A percentile compares a stretch with the other conserved stretches of the same genome.
Evolutionary conservation across 2,113 vertebrate species (phyloP).

Genomic region (Atrichornis clamosus): DNA sequence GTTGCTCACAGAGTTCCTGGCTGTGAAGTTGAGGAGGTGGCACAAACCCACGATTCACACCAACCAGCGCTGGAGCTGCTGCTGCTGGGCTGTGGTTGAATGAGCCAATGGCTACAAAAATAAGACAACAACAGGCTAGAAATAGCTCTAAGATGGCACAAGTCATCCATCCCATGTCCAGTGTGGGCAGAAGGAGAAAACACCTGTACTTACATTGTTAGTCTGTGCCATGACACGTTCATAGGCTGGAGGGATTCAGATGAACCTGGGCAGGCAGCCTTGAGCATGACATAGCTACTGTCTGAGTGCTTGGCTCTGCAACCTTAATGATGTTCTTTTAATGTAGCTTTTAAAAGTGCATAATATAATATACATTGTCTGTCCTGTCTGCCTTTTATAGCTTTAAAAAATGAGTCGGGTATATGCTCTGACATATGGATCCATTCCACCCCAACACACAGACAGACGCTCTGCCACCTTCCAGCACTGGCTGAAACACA

Average conservation of each 20-base stretch:
- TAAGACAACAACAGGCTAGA: neutral
- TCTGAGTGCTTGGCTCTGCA: slow-evolving; percentile 46
- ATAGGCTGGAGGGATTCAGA: neutral
- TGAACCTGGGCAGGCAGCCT: neutral
- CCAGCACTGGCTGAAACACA: neutral
- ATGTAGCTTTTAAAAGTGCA: slow-evolving; percentile 43
- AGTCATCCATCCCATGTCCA: neutral
- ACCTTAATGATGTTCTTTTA: slow-evolving; percentile 57
- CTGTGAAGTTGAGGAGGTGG: neutral
- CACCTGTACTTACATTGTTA: neutral
- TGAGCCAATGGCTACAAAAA: neutral
- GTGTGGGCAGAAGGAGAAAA: neutral
- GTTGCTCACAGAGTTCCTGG: neutral
- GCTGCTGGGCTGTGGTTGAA: neutral
- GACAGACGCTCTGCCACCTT: neutral
- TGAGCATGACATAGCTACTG: neutral
- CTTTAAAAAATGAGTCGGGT: slow-evolving; percentile 20
- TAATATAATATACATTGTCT: slow-evolving; percentile 43
- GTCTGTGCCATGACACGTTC: neutral
- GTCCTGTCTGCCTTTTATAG: slow-evolving; percentile 27
- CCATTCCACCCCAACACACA: neutral
- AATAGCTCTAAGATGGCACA: neutral
- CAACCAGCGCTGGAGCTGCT: neutral
- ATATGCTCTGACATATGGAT: neutral
- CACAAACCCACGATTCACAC: neutral